Percentiles rank a stretch among this genome's conserved stretches.
phyloP scores from a whole-genome alignment of 2,888 invertebrate genomes.

The Tribolium freemani region DNA sequence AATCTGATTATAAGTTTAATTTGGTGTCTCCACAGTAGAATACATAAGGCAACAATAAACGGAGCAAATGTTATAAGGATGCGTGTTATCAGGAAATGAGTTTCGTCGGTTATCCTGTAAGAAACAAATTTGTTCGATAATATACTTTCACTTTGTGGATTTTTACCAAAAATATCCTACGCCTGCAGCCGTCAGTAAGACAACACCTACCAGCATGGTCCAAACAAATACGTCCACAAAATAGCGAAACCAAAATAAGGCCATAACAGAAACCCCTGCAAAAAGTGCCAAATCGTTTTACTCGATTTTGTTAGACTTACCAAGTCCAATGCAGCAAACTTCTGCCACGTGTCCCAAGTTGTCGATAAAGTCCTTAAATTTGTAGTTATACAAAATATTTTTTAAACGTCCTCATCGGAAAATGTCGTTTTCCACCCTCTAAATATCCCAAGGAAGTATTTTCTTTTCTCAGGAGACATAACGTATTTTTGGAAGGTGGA shows the following conservation, averaged over 20 bases:
- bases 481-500: too few relatives aligned
- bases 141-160: too few relatives aligned
- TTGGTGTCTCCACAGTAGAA: too few relatives aligned
- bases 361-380: neutral
- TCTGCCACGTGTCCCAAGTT: neutral
- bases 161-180: constrained; percentile 16
- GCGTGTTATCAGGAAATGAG: too few relatives aligned
- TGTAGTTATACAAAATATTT: too few relatives aligned
- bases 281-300: neutral
- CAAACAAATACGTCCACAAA: neutral
- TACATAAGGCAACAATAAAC: too few relatives aligned
- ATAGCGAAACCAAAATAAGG: constrained; percentile 3
- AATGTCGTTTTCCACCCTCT: too few relatives aligned
- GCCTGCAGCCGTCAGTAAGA: neutral
- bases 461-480: neutral
- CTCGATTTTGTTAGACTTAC: neutral
- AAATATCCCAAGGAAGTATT: constrained; percentile 5
- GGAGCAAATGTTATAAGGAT: too few relatives aligned
- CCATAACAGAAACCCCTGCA: constrained; percentile 6
- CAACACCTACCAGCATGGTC: neutral
- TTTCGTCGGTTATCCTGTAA: neutral
- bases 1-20: too few relatives aligned
- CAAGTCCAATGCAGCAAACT: constrained; percentile 19
- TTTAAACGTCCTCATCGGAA: too few relatives aligned
- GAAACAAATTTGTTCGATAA: too few relatives aligned